Conservation (phyloP, 2,888 invertebrate genomes). For the Athalia circularis region DNA sequence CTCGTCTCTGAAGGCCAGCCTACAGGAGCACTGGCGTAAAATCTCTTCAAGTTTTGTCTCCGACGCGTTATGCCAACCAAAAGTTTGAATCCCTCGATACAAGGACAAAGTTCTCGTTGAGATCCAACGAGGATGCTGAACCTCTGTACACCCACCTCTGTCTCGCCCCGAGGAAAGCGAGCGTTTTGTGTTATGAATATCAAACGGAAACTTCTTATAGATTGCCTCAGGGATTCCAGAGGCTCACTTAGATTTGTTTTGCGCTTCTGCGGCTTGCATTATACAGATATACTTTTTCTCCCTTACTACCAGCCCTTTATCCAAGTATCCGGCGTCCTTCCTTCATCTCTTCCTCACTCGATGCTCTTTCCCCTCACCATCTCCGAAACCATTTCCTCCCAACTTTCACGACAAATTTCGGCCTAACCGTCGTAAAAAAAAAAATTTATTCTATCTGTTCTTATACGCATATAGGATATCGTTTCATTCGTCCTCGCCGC, state of each 20-base stretch:
- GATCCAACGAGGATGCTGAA: constrained; percentile 28
- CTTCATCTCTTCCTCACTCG: not conserved
- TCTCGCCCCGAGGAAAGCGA: constrained; percentile 40
- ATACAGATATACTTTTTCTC: constrained; percentile 37
- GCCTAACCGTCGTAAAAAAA: constrained; percentile 1
- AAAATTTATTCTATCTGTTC: not conserved
- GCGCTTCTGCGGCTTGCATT: constrained; percentile 40
- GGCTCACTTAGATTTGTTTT: constrained; percentile 45
- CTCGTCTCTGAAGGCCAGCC: not conserved
- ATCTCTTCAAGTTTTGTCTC: constrained; percentile 42
- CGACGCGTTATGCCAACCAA: constrained; percentile 19
- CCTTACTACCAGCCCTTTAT: not conserved
- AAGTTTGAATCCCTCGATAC: constrained; percentile 37
- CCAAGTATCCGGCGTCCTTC: not conserved
- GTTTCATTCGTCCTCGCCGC: not conserved
- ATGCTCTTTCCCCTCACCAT: not conserved
- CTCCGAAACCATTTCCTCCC: not conserved
- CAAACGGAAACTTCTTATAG: constrained; percentile 48
- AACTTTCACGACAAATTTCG: constrained; percentile 14
- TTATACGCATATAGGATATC: not conserved
- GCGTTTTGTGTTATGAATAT: constrained; percentile 48
- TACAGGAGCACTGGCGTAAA: not conserved
- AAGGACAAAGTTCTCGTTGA: constrained; percentile 34
- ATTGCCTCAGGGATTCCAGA: constrained; percentile 44
- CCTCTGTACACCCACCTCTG: constrained; percentile 15